Conservation (phyloP, 2,113 vertebrate species). For the Dicerorhinus sumatrensis region DNA sequence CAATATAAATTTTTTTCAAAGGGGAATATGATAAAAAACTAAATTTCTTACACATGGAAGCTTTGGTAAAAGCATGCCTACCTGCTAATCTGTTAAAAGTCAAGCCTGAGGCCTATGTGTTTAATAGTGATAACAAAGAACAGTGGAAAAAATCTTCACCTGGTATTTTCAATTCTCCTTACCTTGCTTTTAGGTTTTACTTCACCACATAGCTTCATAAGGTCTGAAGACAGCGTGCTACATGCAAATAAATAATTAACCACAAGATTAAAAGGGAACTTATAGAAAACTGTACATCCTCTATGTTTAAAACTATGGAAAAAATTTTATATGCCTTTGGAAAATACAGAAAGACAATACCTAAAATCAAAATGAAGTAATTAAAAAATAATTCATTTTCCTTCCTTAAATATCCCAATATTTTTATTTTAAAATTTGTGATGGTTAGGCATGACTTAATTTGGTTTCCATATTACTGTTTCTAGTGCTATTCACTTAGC, state of each 20-base stretch:
- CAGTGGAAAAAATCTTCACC: neutral
- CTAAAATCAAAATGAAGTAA: constrained; percentile 31
- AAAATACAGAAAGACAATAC: constrained; percentile 30
- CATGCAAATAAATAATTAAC: constrained; percentile 75
- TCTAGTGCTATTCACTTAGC: neutral
- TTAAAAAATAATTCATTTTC: neutral
- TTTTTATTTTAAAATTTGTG: constrained; percentile 39
- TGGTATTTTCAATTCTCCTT: constrained; percentile 42
- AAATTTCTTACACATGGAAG: neutral
- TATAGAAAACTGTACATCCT: neutral
- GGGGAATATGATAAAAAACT: neutral
- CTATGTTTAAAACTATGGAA: neutral
- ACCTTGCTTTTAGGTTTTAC: constrained; percentile 96
- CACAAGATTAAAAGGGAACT: constrained; percentile 45
- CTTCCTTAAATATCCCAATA: constrained; percentile 14
- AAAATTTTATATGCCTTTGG: neutral
- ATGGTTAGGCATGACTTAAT: neutral
- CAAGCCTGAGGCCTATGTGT: neutral
- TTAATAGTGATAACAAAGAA: neutral
- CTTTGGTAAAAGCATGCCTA: neutral
- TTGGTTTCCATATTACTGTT: neutral
- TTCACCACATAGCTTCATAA: constrained; percentile 97
- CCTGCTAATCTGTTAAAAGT: neutral
- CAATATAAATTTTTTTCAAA: neutral
- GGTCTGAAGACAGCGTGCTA: constrained; percentile 94